Conservation (phyloP, 2,113 vertebrate genomes). For the Agelaius phoeniceus region DNA sequence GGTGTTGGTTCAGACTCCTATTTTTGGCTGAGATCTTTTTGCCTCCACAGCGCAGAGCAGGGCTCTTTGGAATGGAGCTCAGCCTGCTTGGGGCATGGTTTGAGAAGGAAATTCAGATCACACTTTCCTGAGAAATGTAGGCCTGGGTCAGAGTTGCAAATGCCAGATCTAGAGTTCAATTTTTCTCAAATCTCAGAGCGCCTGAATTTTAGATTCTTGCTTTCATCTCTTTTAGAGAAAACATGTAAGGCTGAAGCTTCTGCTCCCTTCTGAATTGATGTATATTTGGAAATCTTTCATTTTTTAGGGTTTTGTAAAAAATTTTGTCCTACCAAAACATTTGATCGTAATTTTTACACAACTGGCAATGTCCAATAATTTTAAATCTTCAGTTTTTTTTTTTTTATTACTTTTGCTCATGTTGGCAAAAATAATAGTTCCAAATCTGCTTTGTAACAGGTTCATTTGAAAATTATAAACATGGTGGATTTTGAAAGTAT, state of each 20-base stretch:
- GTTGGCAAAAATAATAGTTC: background rate
- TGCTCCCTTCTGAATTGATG: background rate
- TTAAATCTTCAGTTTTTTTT: fast-evolving
- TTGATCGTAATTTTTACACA: background rate
- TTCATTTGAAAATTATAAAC: background rate
- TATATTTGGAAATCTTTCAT: background rate
- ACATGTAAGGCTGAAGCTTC: background rate
- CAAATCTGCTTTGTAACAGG: background rate
- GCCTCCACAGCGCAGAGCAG: background rate
- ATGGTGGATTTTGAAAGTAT: background rate
- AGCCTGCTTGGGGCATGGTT: background rate
- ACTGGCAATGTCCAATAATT: background rate
- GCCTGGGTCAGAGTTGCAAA: background rate
- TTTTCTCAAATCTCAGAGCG: background rate
- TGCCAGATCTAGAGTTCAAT: background rate
- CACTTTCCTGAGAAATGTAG: background rate
- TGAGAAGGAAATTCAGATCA: background rate
- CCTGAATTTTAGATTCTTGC: background rate
- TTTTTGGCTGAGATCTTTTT: background rate
- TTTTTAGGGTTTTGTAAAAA: background rate
- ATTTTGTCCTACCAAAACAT: background rate
- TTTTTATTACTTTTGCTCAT: background rate
- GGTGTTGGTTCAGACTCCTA: background rate
- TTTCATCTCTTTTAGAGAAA: background rate
- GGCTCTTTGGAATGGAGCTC: background rate